Conservation (phyloP, 2,888 invertebrate species). For the Trichacis sp. region DNA sequence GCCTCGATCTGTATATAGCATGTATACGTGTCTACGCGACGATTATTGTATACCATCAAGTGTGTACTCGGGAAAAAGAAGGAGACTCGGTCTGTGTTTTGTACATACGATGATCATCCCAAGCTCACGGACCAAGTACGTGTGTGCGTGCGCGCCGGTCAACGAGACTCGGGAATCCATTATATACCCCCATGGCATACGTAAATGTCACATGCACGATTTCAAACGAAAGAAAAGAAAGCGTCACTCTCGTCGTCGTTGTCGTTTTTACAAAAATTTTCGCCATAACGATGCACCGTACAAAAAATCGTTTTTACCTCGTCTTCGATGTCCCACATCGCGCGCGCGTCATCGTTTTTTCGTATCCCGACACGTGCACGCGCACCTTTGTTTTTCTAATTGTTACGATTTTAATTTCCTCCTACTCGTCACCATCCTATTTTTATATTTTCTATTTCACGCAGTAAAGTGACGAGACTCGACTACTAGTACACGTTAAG, state of each 20-base stretch:
- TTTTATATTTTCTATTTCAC: slow-evolving; percentile 45
- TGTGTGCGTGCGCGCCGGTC: slow-evolving; percentile 10
- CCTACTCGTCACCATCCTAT: slow-evolving; percentile 48
- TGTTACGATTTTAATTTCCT: slow-evolving; percentile 47
- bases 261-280: background rate
- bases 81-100: slow-evolving; percentile 43
- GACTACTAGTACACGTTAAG: slow-evolving; percentile 58
- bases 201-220: slow-evolving; percentile 3
- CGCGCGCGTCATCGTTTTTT: background rate
- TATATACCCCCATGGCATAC: background rate
- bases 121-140: slow-evolving; percentile 43
- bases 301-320: too few relatives aligned
- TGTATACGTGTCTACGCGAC: too few relatives aligned
- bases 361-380: slow-evolving; percentile 9
- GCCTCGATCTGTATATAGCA: too few relatives aligned
- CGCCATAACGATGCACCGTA: too few relatives aligned
- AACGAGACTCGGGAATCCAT: background rate
- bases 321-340: too few relatives aligned
- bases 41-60: too few relatives aligned
- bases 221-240: background rate
- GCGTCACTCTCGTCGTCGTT: background rate
- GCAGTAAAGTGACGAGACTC: slow-evolving; percentile 53
- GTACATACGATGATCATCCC: slow-evolving; percentile 44
- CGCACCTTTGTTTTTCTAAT: slow-evolving; percentile 24
- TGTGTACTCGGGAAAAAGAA: too few relatives aligned